These are phyloP conservation scores for Gymnocheta viridis DNA, from an alignment of 2,888 invertebrate genomes.

Conservation along the genomic window DNA sequence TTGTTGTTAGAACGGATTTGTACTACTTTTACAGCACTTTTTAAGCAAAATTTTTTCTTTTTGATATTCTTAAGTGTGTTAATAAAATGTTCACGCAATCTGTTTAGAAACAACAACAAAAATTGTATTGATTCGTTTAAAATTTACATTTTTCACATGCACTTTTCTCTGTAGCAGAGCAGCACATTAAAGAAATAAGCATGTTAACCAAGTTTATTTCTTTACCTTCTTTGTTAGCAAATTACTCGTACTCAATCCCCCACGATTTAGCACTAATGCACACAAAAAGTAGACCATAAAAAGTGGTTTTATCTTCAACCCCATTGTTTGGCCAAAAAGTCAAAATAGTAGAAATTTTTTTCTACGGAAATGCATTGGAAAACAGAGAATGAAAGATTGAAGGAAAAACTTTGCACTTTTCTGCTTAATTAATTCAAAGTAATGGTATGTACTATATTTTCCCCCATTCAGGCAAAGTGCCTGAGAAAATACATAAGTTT, in stretches of 20 bases:
- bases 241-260: conserved; percentile 24
- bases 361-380: neutral
- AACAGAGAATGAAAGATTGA: neutral
- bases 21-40: neutral
- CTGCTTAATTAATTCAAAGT: conserved; percentile 64
- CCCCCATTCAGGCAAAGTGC: neutral
- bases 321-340: conserved; percentile 54
- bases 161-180: neutral
- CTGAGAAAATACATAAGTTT: conserved; percentile 21
- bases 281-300: conserved; percentile 41
- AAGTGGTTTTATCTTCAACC: conserved; percentile 54
- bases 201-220: neutral
- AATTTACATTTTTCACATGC: conserved; percentile 16
- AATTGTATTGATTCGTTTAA: conserved; percentile 15
- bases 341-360: neutral
- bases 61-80: conserved; percentile 32
- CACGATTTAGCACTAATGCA: conserved; percentile 7
- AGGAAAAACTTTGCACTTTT: conserved; percentile 55
- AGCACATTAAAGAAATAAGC: neutral
- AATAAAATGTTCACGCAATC: conserved; percentile 8
- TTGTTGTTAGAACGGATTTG: no score
- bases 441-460: conserved; percentile 22
- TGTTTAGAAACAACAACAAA: neutral
- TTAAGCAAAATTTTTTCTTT: neutral
- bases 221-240: neutral